Evolutionary conservation across 2,888 invertebrate genomes (phyloP).

Genomic region (Deilephila elpenor): DNA sequence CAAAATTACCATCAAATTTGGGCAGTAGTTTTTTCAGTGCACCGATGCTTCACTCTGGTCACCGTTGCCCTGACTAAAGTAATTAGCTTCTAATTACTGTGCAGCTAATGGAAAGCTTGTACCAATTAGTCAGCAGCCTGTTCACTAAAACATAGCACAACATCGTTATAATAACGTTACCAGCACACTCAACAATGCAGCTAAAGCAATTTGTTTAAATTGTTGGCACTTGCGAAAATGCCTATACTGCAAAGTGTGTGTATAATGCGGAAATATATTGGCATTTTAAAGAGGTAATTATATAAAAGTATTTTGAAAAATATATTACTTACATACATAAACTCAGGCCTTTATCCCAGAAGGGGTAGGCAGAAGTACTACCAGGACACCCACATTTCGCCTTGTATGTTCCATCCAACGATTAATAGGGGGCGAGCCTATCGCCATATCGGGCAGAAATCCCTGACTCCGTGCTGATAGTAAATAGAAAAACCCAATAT

Average conservation of each 20-base stretch:
- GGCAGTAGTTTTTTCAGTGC: not conserved
- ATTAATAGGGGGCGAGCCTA: no score
- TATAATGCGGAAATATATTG: not conserved
- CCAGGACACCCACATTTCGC: no score
- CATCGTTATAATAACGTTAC: constrained; percentile 23
- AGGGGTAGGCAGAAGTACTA: no score
- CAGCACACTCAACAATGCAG: not conserved
- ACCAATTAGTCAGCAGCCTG: constrained; percentile 22
- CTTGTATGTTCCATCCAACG: no score
- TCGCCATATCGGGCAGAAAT: no score
- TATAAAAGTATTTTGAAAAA: not conserved
- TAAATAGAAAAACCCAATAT: no score
- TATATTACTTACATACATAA: no score
- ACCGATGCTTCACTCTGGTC: constrained; percentile 16
- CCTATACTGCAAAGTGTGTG: not conserved
- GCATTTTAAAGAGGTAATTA: not conserved
- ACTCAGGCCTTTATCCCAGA: no score
- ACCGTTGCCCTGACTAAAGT: constrained; percentile 18
- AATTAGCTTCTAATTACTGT: constrained; percentile 24
- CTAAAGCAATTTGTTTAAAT: constrained; percentile 1
- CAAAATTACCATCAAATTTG: no score
- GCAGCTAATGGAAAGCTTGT: constrained; percentile 24
- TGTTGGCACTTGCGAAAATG: constrained; percentile 1
- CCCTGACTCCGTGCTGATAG: no score
- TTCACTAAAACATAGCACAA: constrained; percentile 24